Conservation (phyloP, 2,888 invertebrate genomes). For the Amphipoea lucens region DNA sequence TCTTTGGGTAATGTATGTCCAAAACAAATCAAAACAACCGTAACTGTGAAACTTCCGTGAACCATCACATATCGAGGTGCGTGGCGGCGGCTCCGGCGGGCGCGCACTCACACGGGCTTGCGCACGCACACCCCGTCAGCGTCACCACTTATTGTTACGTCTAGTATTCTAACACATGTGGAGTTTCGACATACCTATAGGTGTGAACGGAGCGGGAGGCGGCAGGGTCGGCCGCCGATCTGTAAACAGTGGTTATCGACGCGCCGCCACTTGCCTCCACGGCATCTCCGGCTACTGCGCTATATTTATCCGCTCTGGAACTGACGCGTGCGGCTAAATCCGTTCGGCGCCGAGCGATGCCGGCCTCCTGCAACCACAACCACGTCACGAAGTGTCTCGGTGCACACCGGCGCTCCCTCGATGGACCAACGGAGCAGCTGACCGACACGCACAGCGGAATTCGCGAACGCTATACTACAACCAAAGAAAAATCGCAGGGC, state of each 20-base stretch:
- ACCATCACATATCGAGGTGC: conserved; percentile 51
- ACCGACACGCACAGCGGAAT: conserved; percentile 82
- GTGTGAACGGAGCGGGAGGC: conserved; percentile 86
- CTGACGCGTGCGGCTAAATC: conserved; percentile 88
- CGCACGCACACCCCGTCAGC: conserved; percentile 68
- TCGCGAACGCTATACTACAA: conserved; percentile 77
- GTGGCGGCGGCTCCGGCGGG: conserved; percentile 42
- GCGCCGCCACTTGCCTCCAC: conserved; percentile 88
- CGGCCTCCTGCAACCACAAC: conserved; percentile 89
- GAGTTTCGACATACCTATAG: conserved; percentile 85
- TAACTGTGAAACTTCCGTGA: conserved; percentile 67
- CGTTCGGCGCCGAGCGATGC: conserved; percentile 87
- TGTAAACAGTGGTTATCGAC: conserved; percentile 89
- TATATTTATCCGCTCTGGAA: conserved; percentile 89
- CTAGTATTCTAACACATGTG: conserved; percentile 78
- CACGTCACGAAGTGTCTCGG: conserved; percentile 85
- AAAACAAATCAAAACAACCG: conserved; percentile 71
- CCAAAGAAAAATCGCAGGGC: conserved; percentile 77
- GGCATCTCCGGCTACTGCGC: conserved; percentile 87
- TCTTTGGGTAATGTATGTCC: conserved; percentile 69
- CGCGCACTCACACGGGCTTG: conserved; percentile 54
- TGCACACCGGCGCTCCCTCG: conserved; percentile 73
- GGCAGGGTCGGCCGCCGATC: conserved; percentile 88
- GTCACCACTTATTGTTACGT: conserved; percentile 77
- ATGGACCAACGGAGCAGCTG: conserved; percentile 72